Evolutionary conservation across 2,888 invertebrate species (phyloP), one percentile per base, ranked within the genome.

Genomic region (Chydorus sphaericus): DNA sequence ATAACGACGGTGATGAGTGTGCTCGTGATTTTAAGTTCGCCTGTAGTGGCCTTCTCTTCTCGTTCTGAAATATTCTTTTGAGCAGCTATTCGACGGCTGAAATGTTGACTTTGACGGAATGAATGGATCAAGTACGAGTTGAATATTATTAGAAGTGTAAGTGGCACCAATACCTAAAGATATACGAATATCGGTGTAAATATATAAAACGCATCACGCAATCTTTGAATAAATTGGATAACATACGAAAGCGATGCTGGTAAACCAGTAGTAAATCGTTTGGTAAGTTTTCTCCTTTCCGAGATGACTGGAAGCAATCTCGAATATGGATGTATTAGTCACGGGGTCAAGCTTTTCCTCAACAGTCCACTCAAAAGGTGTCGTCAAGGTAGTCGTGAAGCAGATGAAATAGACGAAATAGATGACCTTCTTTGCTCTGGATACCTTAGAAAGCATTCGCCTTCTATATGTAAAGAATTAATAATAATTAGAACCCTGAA

Each of bases 11-110:
- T n/a, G n/a, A 85, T 84, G 37, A 86, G 70, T 66, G 84, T 83
- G 37, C 83, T 74, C 3, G 86, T 87, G 59, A 85, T 83, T 60
- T 82, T 76, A 65, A 82, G 80, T 65, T 82, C 81, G 65, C 81
- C 80, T 3, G 74, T 53, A 10, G 48, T 23, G 16, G 10, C 16
- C 8, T 23, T 23, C 18, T 39, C 39, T 20, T 30, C 48, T 29
- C 48, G 23, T 48, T 58, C 58, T 5, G 29, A 20, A 6, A 23
- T 10, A 18, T 37, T 56, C 14, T 55, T 23, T 11, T 80, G 80
- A 74, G 80, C 75, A 54, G 71, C 70, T n/a, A n/a, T n/a, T n/a
- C n/a, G n/a, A 52, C 75, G 72, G 18, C 79, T 68, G 60, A 73
- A 67, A 31, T 67, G 70, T 60, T 75, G 75, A 7, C 79, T 80